phyloP scores from a whole-genome alignment of 2,113 vertebrate species.

The Colaptes auratus region DNA sequence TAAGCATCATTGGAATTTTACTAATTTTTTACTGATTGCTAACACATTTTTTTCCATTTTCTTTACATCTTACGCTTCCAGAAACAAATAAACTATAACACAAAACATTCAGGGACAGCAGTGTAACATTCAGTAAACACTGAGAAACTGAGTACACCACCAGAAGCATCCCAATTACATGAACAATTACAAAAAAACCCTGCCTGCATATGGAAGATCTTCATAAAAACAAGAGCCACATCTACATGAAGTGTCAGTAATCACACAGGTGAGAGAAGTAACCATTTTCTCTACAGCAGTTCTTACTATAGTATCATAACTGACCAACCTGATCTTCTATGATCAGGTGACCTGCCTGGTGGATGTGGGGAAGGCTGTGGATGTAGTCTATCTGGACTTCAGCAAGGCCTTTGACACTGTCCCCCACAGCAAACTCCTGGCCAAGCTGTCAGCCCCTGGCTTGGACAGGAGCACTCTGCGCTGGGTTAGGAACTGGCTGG shows the following conservation, averaged over 20 bases:
- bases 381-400: too few relatives aligned
- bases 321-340: too few relatives aligned
- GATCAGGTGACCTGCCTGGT: too few relatives aligned
- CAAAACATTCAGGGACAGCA: background rate
- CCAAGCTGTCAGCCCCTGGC: too few relatives aligned
- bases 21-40: background rate
- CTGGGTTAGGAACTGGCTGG: too few relatives aligned
- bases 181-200: background rate
- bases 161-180: background rate
- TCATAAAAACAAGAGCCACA: background rate
- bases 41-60: background rate
- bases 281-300: background rate
- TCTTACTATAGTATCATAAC: background rate
- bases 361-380: too few relatives aligned
- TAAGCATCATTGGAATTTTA: background rate
- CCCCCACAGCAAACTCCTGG: too few relatives aligned
- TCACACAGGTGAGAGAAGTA: background rate
- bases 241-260: background rate
- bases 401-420: too few relatives aligned
- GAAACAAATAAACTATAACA: background rate
- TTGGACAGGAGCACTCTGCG: too few relatives aligned
- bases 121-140: background rate
- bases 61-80: background rate
- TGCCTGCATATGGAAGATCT: background rate
- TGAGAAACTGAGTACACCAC: background rate